Conservation (phyloP, 2,113 vertebrate genomes). For the Gobiocypris rarus region DNA sequence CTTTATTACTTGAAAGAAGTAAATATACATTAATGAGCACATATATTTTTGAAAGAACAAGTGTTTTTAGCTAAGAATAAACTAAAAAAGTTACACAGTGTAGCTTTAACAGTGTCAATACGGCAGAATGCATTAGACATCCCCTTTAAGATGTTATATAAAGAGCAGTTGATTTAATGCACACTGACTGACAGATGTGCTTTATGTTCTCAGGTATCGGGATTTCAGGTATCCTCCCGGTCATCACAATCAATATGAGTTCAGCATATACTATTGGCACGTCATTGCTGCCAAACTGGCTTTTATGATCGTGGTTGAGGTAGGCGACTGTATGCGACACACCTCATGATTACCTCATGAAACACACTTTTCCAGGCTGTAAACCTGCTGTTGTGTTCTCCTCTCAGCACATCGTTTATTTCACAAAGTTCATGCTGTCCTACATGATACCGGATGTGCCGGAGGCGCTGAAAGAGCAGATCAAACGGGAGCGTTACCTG, state of each 20-base stretch:
- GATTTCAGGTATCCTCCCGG: slow-evolving; percentile 91
- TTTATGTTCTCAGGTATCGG: slow-evolving; percentile 77
- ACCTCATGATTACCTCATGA: no score
- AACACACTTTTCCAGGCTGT: background rate
- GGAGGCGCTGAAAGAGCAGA: slow-evolving; percentile 84
- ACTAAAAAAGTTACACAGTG: no score
- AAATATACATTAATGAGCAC: no score
- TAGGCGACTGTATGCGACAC: slow-evolving; percentile 62
- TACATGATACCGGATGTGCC: slow-evolving; percentile 97
- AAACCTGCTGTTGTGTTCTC: slow-evolving; percentile 11
- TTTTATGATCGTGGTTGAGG: slow-evolving; percentile 98
- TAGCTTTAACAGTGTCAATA: no score
- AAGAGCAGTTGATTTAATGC: slow-evolving; percentile 69
- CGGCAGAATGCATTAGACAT: no score
- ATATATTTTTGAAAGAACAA: no score
- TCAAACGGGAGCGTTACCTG: slow-evolving; percentile 92
- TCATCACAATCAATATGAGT: slow-evolving; percentile 77
- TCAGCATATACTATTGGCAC: slow-evolving; percentile 95
- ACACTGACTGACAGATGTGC: background rate
- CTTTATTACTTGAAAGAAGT: no score
- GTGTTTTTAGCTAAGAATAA: no score
- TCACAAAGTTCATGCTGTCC: slow-evolving; percentile 93
- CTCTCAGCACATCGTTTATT: slow-evolving; percentile 88
- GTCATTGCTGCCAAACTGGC: slow-evolving; percentile 95
- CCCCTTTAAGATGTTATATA: background rate